A percentile compares a stretch with the other conserved stretches of the same genome.
Conservation (phyloP, 2,113 vertebrate species). For the Urocitellus parryii region DNA sequence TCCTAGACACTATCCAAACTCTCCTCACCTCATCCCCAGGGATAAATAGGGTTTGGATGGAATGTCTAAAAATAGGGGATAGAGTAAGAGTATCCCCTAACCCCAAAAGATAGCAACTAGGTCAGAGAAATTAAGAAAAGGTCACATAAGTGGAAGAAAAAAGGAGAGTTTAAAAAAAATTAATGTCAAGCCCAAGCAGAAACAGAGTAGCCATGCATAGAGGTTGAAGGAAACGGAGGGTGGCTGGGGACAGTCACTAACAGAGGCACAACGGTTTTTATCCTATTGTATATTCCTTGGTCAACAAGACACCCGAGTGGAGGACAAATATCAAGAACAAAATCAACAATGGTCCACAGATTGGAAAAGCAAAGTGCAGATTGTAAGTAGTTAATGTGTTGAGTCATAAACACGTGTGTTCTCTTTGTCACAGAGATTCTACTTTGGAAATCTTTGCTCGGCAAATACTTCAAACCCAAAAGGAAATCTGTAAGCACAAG, state of each 20-base stretch:
- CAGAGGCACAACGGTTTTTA: not conserved
- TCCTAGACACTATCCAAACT: not conserved
- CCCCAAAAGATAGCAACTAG: not conserved
- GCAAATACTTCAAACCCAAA: slow-evolving; percentile 22
- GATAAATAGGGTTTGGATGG: not conserved
- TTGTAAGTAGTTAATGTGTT: not conserved
- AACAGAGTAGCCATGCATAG: not conserved
- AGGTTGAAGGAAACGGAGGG: not conserved
- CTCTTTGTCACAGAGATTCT: not conserved
- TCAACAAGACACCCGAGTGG: too few species aligned
- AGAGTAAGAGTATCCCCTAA: not conserved
- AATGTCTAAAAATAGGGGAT: not conserved
- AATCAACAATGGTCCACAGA: not conserved
- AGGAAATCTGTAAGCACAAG: not conserved
- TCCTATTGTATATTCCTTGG: not conserved
- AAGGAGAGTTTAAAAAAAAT: not conserved
- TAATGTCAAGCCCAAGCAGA: not conserved
- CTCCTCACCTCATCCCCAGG: not conserved
- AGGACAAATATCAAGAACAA: not conserved
- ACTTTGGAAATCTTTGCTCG: not conserved
- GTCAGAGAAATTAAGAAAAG: slow-evolving; percentile 24
- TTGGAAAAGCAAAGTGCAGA: not conserved
- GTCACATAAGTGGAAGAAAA: not conserved
- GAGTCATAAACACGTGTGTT: not conserved
- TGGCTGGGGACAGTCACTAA: not conserved